A percentile compares a stretch with the other conserved stretches of the same genome.
Conservation (phyloP, 2,113 vertebrate species). For the Chloropsis cyanopogon region DNA sequence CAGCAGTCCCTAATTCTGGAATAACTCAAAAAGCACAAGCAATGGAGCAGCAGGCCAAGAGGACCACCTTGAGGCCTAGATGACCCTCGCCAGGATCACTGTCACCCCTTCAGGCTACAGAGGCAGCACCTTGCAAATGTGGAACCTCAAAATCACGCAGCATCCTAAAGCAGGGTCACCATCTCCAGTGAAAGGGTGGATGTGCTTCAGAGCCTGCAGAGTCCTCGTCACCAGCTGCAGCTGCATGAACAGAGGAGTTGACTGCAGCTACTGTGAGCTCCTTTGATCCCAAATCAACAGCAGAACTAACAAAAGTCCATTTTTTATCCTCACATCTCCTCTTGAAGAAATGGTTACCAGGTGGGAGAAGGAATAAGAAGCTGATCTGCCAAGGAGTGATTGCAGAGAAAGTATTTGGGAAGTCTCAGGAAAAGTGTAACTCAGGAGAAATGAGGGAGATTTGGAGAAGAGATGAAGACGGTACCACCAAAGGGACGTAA, state of each 20-base stretch:
- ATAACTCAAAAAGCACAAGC: background rate
- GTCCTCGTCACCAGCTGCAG: background rate
- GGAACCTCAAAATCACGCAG: background rate
- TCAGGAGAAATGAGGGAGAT: background rate
- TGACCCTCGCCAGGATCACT: background rate
- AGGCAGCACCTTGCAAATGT: background rate
- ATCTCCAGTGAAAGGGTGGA: background rate
- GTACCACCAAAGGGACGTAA: background rate
- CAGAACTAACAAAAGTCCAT: background rate
- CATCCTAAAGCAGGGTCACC: background rate
- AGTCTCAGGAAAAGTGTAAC: background rate
- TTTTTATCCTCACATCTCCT: background rate
- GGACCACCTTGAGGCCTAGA: background rate
- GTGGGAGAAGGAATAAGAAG: background rate
- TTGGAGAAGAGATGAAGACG: background rate
- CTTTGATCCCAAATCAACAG: background rate
- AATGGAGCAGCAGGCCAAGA: background rate
- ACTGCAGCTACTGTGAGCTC: background rate
- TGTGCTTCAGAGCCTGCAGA: background rate
- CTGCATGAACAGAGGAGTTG: background rate
- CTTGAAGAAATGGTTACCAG: background rate
- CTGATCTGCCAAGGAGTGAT: background rate
- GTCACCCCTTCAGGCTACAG: background rate
- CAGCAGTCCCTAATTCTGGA: background rate
- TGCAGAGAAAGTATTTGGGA: background rate